phyloP scores from a whole-genome alignment of 2,113 vertebrate genomes.

The Pelvicachromis taeniatus region DNA sequence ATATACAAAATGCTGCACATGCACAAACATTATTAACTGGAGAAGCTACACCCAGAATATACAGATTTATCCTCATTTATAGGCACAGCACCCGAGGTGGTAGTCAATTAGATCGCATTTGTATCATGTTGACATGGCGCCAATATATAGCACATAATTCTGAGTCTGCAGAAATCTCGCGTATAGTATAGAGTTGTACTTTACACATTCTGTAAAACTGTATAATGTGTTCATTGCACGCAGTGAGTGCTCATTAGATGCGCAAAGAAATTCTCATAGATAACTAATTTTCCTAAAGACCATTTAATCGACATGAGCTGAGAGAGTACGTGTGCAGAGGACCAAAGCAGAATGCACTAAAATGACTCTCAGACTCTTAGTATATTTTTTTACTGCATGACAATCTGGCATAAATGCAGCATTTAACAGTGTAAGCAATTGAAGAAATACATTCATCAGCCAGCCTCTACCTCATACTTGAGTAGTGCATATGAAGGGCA shows the following conservation, averaged over 20 bases:
- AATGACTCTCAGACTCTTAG: not conserved
- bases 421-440: not conserved
- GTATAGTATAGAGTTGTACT: not conserved
- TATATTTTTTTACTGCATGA: not conserved
- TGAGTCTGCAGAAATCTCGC: not conserved
- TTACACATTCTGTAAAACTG: not conserved
- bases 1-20: not conserved
- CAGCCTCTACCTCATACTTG: not conserved
- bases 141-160: constrained; percentile 25
- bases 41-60: not conserved
- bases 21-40: not conserved
- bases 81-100: constrained; percentile 36
- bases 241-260: not conserved
- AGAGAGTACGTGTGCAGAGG: not conserved
- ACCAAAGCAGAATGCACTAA: not conserved
- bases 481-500: not conserved
- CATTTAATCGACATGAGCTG: not conserved
- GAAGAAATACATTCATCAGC: not conserved
- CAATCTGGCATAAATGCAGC: not conserved
- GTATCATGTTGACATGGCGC: constrained; percentile 30
- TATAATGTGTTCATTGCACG: not conserved
- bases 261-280: not conserved
- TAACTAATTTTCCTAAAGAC: not conserved
- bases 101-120: constrained; percentile 34
- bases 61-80: not conserved